Conservation (phyloP, 2,797 vertebrate species). For the Tadarida brasiliensis region DNA sequence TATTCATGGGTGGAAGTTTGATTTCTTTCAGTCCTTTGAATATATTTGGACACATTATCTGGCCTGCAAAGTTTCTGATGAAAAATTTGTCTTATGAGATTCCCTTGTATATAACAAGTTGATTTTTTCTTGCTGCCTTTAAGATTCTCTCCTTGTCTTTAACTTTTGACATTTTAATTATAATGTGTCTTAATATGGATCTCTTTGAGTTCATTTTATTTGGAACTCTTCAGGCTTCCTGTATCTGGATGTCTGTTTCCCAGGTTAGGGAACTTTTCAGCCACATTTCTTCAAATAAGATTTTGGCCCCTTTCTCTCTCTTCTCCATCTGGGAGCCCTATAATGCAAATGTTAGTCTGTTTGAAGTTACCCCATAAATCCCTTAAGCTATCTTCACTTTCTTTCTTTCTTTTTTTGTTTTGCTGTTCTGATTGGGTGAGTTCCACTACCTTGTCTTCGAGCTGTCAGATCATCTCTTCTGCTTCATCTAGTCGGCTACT, state of each 20-base stretch:
- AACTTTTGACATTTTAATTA: neutral
- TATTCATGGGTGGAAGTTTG: neutral
- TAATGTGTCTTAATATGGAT: neutral
- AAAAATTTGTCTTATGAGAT: no score
- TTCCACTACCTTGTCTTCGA: neutral
- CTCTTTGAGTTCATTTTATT: neutral
- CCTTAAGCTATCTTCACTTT: neutral
- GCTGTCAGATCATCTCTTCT: neutral
- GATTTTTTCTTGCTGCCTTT: neutral
- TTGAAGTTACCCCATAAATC: neutral
- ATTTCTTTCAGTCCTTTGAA: neutral
- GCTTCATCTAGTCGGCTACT: neutral
- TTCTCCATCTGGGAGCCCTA: neutral
- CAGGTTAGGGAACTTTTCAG: neutral
- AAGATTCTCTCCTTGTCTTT: neutral
- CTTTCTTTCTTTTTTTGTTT: no score
- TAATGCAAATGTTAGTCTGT: neutral
- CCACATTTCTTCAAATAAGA: neutral
- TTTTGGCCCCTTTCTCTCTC: neutral
- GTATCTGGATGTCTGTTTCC: neutral
- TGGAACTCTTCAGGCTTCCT: neutral
- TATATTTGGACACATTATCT: no score
- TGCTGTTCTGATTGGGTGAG: neutral
- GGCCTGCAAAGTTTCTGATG: no score
- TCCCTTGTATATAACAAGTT: neutral